Evolutionary conservation across 2,888 invertebrate species (phyloP).

Genomic region (Odontothrips loti): DNA sequence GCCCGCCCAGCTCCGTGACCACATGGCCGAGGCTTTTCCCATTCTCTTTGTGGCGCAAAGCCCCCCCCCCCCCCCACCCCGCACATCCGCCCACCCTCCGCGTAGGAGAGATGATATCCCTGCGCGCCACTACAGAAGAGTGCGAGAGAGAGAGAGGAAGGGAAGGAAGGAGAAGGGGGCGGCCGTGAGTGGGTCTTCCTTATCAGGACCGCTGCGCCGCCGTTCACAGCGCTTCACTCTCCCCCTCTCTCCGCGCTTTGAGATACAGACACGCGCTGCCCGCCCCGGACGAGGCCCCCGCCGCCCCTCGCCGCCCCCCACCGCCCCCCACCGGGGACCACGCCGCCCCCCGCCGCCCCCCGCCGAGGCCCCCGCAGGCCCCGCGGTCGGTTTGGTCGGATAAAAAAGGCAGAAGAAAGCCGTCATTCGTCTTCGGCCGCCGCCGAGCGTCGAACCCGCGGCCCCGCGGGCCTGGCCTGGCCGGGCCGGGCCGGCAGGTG

Average conservation of each 20-base stretch:
- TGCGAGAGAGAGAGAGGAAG: not conserved
- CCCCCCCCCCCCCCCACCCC: too few relatives aligned
- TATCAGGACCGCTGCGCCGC: not conserved
- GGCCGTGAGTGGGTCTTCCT: not conserved
- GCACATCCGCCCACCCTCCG: too few relatives aligned
- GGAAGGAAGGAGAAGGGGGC: not conserved
- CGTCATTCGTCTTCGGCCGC: slow-evolving; percentile 1
- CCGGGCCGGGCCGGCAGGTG: too few relatives aligned
- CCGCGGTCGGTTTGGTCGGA: not conserved
- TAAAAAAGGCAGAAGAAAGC: not conserved
- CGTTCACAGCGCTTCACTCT: not conserved
- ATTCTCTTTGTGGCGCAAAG: not conserved
- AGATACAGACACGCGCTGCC: slow-evolving; percentile 8
- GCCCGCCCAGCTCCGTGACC: not conserved
- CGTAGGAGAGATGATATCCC: slow-evolving; percentile 9
- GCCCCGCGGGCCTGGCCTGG: too few relatives aligned
- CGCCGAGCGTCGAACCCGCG: not conserved
- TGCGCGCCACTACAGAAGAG: not conserved
- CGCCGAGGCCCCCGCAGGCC: too few relatives aligned
- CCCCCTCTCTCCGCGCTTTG: not conserved
- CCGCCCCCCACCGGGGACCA: too few relatives aligned
- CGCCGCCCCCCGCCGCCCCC: too few relatives aligned
- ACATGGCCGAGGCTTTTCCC: slow-evolving; percentile 15
- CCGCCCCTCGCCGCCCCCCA: too few relatives aligned
- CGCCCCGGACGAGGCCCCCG: too few relatives aligned